phyloP scores from a whole-genome alignment of 2,113 vertebrate species.

The Podiceps cristatus region DNA sequence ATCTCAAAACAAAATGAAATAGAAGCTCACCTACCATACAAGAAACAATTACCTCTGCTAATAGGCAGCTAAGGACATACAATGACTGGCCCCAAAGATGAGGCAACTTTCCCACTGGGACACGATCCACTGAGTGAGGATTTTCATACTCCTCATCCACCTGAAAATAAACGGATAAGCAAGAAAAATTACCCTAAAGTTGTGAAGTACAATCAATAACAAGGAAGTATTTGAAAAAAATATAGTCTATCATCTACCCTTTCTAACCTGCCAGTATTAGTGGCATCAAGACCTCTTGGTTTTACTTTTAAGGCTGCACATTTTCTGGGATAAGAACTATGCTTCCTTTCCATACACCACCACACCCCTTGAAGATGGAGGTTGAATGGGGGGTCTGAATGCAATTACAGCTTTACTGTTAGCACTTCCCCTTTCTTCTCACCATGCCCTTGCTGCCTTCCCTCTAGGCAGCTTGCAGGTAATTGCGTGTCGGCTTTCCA shows the following conservation, averaged over 20 bases:
- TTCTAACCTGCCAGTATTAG: background rate
- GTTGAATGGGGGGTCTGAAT: background rate
- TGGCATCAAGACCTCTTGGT: background rate
- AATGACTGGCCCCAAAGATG: constrained; percentile 98
- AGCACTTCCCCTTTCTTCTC: background rate
- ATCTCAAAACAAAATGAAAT: background rate
- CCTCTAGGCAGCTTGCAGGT: background rate
- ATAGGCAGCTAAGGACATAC: constrained; percentile 89
- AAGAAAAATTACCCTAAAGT: background rate
- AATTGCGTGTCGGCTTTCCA: background rate
- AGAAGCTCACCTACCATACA: background rate
- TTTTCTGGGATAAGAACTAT: background rate
- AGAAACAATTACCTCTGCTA: constrained; percentile 87
- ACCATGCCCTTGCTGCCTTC: background rate
- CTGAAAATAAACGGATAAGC: constrained; percentile 70
- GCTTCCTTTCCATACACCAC: fast-evolving
- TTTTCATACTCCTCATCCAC: constrained; percentile 93
- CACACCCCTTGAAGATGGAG: background rate
- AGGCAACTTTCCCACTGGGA: constrained; percentile 89
- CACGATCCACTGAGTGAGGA: constrained; percentile 91
- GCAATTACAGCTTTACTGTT: background rate
- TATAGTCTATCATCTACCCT: background rate
- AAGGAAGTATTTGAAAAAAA: background rate
- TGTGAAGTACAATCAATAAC: background rate
- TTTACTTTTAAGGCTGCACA: background rate